Evolutionary conservation across 2,113 vertebrate species (phyloP).

Genomic region (Clarias gariepinus): DNA sequence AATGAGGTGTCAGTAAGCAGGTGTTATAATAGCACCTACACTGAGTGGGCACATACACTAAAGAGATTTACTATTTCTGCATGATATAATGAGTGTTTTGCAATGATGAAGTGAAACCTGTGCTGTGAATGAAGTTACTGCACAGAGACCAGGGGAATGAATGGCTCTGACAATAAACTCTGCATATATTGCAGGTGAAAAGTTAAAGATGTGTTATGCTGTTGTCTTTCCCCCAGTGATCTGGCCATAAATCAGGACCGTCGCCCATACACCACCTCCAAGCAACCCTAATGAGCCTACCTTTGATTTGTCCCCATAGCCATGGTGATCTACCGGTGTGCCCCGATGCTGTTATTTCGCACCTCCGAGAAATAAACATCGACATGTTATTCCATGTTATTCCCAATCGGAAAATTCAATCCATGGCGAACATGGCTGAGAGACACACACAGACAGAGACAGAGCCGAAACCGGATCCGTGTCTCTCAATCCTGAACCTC

Average conservation of each 20-base stretch:
- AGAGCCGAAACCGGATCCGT: neutral
- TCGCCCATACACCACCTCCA: neutral
- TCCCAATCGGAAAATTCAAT: slow-evolving; percentile 1
- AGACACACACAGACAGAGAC: neutral
- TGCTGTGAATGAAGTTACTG: neutral
- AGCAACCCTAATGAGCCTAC: slow-evolving; percentile 18
- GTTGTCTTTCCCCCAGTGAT: neutral
- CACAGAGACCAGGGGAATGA: neutral
- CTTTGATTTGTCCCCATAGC: neutral
- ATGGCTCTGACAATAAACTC: neutral
- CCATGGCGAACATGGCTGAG: slow-evolving; percentile 14
- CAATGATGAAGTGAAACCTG: neutral
- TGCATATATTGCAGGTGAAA: neutral
- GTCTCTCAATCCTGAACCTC: neutral
- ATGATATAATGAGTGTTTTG: slow-evolving; percentile 13
- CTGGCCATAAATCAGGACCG: neutral
- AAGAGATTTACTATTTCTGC: slow-evolving; percentile 1
- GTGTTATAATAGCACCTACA: neutral
- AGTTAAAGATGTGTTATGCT: slow-evolving; percentile 5
- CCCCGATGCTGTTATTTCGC: neutral
- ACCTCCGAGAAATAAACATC: neutral
- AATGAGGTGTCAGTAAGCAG: neutral
- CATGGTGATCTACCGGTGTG: neutral
- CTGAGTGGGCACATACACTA: neutral
- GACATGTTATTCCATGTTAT: slow-evolving; percentile 7